Evolutionary conservation across 53 echinoderm and acorn worm species (phyloP), one percentile per base, ranked within the genome.

Genomic region (Paracentrotus lividus): DNA sequence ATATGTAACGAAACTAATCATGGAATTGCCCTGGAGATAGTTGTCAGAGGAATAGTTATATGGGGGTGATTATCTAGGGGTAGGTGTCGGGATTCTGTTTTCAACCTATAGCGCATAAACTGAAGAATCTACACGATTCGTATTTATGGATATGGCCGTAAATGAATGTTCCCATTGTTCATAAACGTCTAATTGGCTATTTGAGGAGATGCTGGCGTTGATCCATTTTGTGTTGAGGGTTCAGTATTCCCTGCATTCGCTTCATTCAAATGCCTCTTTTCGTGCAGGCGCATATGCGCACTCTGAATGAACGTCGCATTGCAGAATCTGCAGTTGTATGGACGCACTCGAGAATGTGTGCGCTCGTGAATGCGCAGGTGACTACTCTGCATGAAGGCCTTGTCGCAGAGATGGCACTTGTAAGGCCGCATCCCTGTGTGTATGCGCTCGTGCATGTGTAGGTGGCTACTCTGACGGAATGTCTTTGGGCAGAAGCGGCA

Each of bases 351-450:
- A 13, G 91, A 91, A 51, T 91, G 91, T 36, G 91, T 91, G 52
- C 91, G 91, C 53, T 91, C 91, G 29, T 91, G 91, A 53, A 91
- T 91, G 34, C 91, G 72, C 53, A 91, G 38, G 23, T 91, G 91
- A 52, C 91, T 91, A 40, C 91, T 91, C 76, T 91, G 91, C 91
- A 91, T 91, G 40, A 91, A 91, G 9, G 91, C 91, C 53, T 91
- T 91, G 91, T 91, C 91, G 21, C 91, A 91, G 34, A 91, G 91
- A 33, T 72, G 75, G 29, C 91, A 91, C 76, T 91, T 91, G 76
- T 91, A 91, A 29, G 91, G 91, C 4, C 91, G 91, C 76, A 91
- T 31, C 12, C 91, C 91, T 5, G 91, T 91, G 76, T 91, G 91
- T 49, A 91, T 91, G 9, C 91, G 72, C 53, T 91, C 91, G 10